phyloP scores from a whole-genome alignment of 2,888 invertebrate species.

The Elaeidobius kamerunicus region DNA sequence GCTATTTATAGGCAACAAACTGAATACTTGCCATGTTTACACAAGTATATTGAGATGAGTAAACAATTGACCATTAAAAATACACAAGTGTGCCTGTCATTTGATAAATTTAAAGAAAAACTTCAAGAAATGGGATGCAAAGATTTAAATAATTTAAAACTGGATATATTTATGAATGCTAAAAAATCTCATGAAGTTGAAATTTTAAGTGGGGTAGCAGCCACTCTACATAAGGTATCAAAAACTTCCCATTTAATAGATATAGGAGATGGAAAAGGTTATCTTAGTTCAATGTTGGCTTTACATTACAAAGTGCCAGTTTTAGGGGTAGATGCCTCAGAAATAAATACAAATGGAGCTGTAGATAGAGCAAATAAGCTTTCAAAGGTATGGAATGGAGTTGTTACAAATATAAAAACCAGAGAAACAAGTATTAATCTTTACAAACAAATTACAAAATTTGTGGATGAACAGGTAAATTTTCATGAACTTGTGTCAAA shows the following conservation, averaged over 20 bases:
- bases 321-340: slow-evolving; percentile 77
- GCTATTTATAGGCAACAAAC: slow-evolving; percentile 51
- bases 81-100: slow-evolving; percentile 50
- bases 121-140: slow-evolving; percentile 45
- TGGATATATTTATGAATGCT: slow-evolving; percentile 70
- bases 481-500: slow-evolving; percentile 52
- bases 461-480: slow-evolving; percentile 59
- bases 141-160: slow-evolving; percentile 43
- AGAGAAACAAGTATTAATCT: slow-evolving; percentile 37
- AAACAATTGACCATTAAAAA: slow-evolving; percentile 42
- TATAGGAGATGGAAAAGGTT: slow-evolving; percentile 88
- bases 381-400: slow-evolving; percentile 47
- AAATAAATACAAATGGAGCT: slow-evolving; percentile 65
- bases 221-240: slow-evolving; percentile 50
- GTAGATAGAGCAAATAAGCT: slow-evolving; percentile 54
- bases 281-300: slow-evolving; percentile 72
- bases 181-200: slow-evolving; percentile 83
- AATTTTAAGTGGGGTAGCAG: slow-evolving; percentile 60
- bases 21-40: slow-evolving; percentile 35
- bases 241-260: slow-evolving; percentile 63
- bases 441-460: slow-evolving; percentile 62
- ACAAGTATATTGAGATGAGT: slow-evolving; percentile 39
- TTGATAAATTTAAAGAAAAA: slow-evolving; percentile 47
- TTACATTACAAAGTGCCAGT: slow-evolving; percentile 69
- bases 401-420: slow-evolving; percentile 33